Evolutionary conservation across 2,888 invertebrate genomes (phyloP).

Genomic region (Meta bourneti): DNA sequence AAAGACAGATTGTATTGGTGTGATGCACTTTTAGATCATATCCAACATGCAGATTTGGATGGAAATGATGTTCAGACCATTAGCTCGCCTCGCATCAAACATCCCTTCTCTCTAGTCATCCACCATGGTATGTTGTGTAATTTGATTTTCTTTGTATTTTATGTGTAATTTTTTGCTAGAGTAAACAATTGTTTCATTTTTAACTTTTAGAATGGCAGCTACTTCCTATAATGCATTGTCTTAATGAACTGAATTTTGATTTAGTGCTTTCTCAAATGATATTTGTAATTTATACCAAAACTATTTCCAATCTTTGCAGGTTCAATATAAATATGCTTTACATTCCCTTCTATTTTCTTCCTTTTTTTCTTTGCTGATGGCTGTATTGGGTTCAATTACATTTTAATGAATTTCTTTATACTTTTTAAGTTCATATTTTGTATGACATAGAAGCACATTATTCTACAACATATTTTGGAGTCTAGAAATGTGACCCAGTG

Average conservation of each 20-base stretch:
- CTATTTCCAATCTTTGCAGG: neutral
- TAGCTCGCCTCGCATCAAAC: slow-evolving; percentile 90
- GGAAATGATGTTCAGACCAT: slow-evolving; percentile 95
- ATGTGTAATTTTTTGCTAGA: neutral
- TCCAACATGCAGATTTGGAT: slow-evolving; percentile 94
- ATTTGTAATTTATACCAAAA: neutral
- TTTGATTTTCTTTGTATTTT: neutral
- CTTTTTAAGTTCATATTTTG: neutral
- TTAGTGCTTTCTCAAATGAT: neutral
- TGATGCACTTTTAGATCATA: slow-evolving; percentile 96
- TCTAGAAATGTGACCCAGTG: too few species aligned
- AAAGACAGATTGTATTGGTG: slow-evolving; percentile 97
- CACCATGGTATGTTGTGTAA: slow-evolving; percentile 81
- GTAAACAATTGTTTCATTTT: neutral
- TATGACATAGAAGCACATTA: too few species aligned
- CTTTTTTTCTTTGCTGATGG: neutral
- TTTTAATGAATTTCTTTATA: neutral
- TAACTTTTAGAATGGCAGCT: neutral
- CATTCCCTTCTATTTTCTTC: too few species aligned
- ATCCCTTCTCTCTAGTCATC: slow-evolving; percentile 95
- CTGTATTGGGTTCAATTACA: neutral
- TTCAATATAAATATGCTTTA: neutral
- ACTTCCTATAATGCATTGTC: too few species aligned
- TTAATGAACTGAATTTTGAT: neutral
- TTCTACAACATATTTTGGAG: neutral